Evolutionary conservation across 1,140 invertebrate species (phyloP), one percentile per base, ranked within the genome.

Genomic region (Listronotus bonariensis): DNA sequence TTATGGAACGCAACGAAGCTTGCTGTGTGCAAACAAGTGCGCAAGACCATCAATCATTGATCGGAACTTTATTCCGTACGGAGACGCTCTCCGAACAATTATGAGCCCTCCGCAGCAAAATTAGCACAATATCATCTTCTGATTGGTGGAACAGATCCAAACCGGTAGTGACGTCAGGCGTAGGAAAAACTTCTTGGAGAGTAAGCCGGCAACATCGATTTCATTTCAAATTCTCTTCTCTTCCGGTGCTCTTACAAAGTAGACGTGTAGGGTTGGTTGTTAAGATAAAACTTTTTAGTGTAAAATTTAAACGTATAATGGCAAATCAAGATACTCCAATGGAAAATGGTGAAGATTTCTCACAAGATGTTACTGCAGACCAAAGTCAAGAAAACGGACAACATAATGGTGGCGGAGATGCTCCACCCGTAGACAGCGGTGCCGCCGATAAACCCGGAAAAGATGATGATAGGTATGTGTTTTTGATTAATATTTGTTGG

Each of bases 391-490:
- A 83, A 70, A 82, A 84, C 69, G 85, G 84, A 76, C 83, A 83
- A 52, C 73, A 75, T 73, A 84, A 82, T 74, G 80, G 79, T 62
- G 86, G 84, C 77, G 85, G 84, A 72, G 86, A 84, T 73, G 85
- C 85, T 74, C 80, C 77, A 60, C 81, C 80, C 59, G 80, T 83
- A 69, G 84, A 87, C 72, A 83, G 84, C 78, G 86, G 85, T 68
- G 84, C 85, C 80, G 83, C 83, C 17, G 84, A 85, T 77, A 83
- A 84, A 56, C 86, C 87, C 38, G 87, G 86, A 76, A 84, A 86
- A 75, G 87, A 88, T 81, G 87, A 89, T 81, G 87, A 89, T 83
- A 88, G 87, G 87, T 89, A 88, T 75, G 76, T 73, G 54, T 49
- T 52, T 18, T 34, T 34, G 10, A 65, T 36, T 36, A 34, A 65